These are phyloP conservation scores for Enoplolaimus lenunculus DNA, from an alignment of 2,888 invertebrate species.

Conservation along the genomic window DNA sequence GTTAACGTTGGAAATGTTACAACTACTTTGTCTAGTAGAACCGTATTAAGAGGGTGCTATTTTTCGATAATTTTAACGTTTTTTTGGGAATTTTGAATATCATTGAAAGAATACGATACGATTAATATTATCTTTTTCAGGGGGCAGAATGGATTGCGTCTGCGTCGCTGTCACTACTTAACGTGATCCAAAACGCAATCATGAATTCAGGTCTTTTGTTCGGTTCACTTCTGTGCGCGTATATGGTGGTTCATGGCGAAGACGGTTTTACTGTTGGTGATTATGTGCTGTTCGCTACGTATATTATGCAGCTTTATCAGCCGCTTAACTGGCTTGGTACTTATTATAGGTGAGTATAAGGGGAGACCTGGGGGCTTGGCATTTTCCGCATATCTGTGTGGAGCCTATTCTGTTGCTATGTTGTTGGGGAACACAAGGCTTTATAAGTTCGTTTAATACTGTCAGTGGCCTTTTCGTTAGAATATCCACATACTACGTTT, in stretches of 20 bases:
- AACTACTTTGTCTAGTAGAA: too few species aligned
- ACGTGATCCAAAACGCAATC: conserved; percentile 75
- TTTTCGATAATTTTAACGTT: too few species aligned
- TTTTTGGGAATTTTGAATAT: too few species aligned
- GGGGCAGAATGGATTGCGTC: conserved; percentile 74
- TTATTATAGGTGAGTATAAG: conserved; percentile 88
- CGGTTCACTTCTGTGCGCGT: conserved; percentile 66
- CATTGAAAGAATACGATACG: too few species aligned
- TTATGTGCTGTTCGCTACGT: conserved; percentile 85
- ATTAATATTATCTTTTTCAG: conserved; percentile 47
- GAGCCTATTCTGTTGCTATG: background rate
- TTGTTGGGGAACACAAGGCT: background rate
- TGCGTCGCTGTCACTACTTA: conserved; percentile 71
- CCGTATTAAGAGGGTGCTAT: too few species aligned
- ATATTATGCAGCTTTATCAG: conserved; percentile 76
- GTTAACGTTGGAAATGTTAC: too few species aligned
- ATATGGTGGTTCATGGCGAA: conserved; percentile 57
- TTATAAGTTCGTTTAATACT: background rate
- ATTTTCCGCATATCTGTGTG: too few species aligned
- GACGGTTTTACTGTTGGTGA: conserved; percentile 71
- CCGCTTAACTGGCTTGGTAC: conserved; percentile 96
- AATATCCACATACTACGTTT: too few species aligned
- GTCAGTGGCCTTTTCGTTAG: background rate
- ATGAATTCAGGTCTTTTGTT: conserved; percentile 68
- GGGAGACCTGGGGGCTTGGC: too few species aligned